phyloP scores from a whole-genome alignment of 2,113 vertebrate genomes.

The Puntigrus tetrazona region DNA sequence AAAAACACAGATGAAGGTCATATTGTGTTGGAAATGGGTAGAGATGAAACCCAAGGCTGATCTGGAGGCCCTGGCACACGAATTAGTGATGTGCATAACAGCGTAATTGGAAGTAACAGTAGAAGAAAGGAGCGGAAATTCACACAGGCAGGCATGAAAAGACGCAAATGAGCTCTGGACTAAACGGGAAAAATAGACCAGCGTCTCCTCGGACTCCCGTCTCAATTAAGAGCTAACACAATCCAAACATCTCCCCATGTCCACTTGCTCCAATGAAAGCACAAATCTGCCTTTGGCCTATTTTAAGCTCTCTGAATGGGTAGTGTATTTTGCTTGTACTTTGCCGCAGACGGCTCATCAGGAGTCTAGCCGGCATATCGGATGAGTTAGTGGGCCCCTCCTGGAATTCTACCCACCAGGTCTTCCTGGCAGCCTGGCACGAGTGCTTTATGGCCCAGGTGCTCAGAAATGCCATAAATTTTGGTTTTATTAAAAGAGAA shows the following conservation, averaged over 20 bases:
- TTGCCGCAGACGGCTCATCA: slow-evolving; percentile 65
- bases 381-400: slow-evolving; percentile 37
- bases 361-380: slow-evolving; percentile 31
- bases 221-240: slow-evolving; percentile 46
- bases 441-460: slow-evolving; percentile 62
- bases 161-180: slow-evolving; percentile 74
- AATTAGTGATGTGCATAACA: slow-evolving; percentile 78
- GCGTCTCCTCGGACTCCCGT: slow-evolving; percentile 51
- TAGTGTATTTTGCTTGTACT: slow-evolving; percentile 63
- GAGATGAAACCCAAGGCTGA: slow-evolving; percentile 71
- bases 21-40: slow-evolving; percentile 53
- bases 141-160: slow-evolving; percentile 80
- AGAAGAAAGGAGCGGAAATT: slow-evolving; percentile 78
- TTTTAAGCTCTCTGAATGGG: slow-evolving; percentile 62
- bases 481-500: slow-evolving; percentile 68
- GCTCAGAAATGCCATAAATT: slow-evolving; percentile 69
- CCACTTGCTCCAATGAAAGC: slow-evolving; percentile 52
- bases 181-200: slow-evolving; percentile 56
- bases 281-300: slow-evolving; percentile 38
- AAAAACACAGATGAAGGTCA: slow-evolving; percentile 58
- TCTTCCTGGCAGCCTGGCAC: slow-evolving; percentile 65
- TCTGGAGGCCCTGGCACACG: slow-evolving; percentile 74
- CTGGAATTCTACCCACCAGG: slow-evolving; percentile 36
- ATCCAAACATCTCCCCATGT: slow-evolving; percentile 33
- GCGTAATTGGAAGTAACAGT: slow-evolving; percentile 79